Evolutionary conservation across 2,888 invertebrate genomes (phyloP), one percentile per base, ranked within the genome.

Genomic region (Acronicta alni): DNA sequence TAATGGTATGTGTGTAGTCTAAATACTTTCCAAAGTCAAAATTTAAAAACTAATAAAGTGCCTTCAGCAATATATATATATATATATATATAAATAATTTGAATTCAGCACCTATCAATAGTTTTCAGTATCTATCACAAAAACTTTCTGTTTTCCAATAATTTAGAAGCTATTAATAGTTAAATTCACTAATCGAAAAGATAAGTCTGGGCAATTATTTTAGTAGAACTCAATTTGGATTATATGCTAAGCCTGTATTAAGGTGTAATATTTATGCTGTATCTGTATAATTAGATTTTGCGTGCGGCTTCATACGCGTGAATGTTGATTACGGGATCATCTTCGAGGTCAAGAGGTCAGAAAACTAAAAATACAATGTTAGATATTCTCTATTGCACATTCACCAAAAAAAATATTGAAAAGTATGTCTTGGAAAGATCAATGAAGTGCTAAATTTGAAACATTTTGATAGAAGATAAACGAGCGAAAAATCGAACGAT

Each of bases 21-120:
- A 45, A 45, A 32, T 12, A 26, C 15, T 43, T 6, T 43, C 43
- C 26, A 26, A 26, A 32, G 41, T 41, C 41, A 41, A 32, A 32
- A 32, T 14, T 12, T 14, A 12, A 32, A 17, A 32, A 32, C 42
- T 12, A 37, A 37, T 20, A 1, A 15, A 20, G 35, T 37, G 46
- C 10, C 37, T 47, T 15, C n/a, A 20, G 15, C 15, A 37, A 37
- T 47, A 37, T 37, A 47, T n/a, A n/a, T 9, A 35, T 12, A 9
- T 8, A n/a, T 15, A n/a, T 37, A 39, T 48, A 39, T 26, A 26
- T 14, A 16, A 48, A 48, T 39, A 39, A 38, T 12, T 20, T 20
- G 10, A 37, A 20, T 37, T n/a, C 18, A 18, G 17, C 6, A 8
- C 5, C 20, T 18, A 46, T 46, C 12, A 15, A 46, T 46, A 35